Base-by-base conservation (phyloP, 2,888 invertebrate species). In the Tuberolachnus salignus region DNA sequence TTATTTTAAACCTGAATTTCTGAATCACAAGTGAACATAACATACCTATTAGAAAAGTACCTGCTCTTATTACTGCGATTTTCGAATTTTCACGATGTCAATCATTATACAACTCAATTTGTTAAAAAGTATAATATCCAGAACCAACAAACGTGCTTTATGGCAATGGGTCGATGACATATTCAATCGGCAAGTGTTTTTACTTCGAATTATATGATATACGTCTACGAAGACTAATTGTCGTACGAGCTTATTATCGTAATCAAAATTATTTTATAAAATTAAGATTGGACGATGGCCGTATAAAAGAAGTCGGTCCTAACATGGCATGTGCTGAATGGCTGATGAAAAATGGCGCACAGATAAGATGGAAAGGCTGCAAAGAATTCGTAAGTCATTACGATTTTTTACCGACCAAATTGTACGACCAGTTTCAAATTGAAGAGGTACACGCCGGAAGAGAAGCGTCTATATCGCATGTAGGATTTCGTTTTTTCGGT, bases 311-410 rank as follows among this genome's bases (percentile, higher is more conserved):
- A 83, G 88, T 95, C 59, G 98, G 98, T 0, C 91, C 97, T 0
- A 95, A 98, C 85, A 87, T 94, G 73, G 91, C 92, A 4, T 97
- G 97, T 86, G 96, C 97, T 0, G 98, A 98, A 86, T 98, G 98
- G 98, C 87, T 98, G 9, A 86, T 98, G 44, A 89, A 92, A 82
- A 97, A 97, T 87, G 97, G 97, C 3, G 97, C 94, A 3, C 87
- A 89, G 80, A 89, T 98, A 0, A 90, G 90, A 81, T 95, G 93
- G 90, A 87, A 87, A 51, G 88, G 88, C 51, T 83, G 84, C 8
- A 83, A 86, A 0, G 87, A 89, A 6, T 83, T 82, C 80, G 81
- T 83, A 1, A 69, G 67, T 19, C 82, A 83, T 61, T 83, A 83
- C 53, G 80, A 97, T 85, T 83, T 85, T 0, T 86, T 97, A 64